Evolutionary conservation across 2,113 vertebrate genomes (phyloP).

Genomic region (Leuciscus idus): DNA sequence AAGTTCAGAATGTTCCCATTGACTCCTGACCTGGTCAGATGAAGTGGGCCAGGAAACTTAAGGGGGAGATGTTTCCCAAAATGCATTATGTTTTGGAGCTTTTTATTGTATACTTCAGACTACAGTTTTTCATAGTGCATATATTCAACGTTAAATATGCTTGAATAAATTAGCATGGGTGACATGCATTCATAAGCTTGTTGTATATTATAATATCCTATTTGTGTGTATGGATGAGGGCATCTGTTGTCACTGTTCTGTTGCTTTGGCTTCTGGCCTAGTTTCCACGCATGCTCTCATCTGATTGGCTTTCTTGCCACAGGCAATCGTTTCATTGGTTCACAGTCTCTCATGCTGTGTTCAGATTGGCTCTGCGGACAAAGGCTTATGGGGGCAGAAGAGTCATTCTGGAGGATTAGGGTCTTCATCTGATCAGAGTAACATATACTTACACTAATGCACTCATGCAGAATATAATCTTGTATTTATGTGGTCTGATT

Average conservation of each 20-base stretch:
- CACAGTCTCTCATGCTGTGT: constrained; percentile 9
- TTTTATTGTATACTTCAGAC: background rate
- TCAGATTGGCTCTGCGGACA: constrained; percentile 39
- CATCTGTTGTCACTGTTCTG: constrained; percentile 45
- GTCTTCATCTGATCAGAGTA: constrained; percentile 31
- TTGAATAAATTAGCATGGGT: constrained; percentile 15
- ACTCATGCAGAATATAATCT: constrained; percentile 18
- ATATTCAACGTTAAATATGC: background rate
- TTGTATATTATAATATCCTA: constrained; percentile 16
- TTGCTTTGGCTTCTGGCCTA: constrained; percentile 42
- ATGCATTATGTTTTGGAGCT: background rate
- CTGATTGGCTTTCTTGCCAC: constrained; percentile 46
- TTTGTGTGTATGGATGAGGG: constrained; percentile 29
- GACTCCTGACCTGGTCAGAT: background rate
- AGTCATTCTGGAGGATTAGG: constrained; percentile 43
- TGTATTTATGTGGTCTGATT: constrained; percentile 18
- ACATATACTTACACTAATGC: constrained; percentile 31
- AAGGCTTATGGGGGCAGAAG: constrained; percentile 37
- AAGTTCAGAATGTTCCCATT: constrained; percentile 11
- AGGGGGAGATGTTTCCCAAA: constrained; percentile 1
- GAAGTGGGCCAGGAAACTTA: background rate
- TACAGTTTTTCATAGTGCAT: background rate
- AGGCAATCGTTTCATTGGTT: constrained; percentile 27
- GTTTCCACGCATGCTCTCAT: constrained; percentile 34
- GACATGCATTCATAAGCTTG: background rate